Base-by-base conservation (phyloP, 1,140 invertebrate genomes). In the Brachionus sp. region DNA sequence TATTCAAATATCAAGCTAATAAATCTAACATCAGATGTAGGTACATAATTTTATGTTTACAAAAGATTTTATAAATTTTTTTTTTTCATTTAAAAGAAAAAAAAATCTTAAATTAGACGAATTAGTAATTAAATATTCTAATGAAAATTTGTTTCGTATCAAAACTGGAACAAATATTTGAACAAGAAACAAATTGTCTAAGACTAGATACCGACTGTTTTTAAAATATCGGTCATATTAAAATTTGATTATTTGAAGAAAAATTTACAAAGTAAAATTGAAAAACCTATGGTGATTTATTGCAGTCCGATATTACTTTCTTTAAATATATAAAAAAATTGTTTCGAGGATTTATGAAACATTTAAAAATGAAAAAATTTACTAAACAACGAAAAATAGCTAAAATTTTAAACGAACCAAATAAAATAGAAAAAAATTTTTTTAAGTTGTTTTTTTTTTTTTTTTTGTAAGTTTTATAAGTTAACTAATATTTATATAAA, bases 401-500 rank as follows among this genome's bases (percentile, higher is more conserved):
- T 23, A 33, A 70, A 35, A 70, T 39, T 39, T 16, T 39, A 29
- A 66, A 37, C 64, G 64, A 70, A 37, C 16, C 37, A 39, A 19
- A 37, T 42, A 70, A 70, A 37, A 44, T 0, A 23, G 39, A 39
- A 16, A 70, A 39, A 37, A 70, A 37, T 42, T 2, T 44, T 70
- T 70, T 37, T 39, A 64, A 12, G 16, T 39, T 19, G n/a, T 39
- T 70, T 70, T 70, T 64, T 19, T 64, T 64, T 16, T 64, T 64
- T 64, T 29, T 70, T 66, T 33, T 33, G 66, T 70, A 70, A 70
- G 29, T 70, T 70, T 70, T 70, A 70, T 70, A 70, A 70, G 66
- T 70, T 70, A 70, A 70, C 66, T 39, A 70, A 70, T 70, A 70
- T 70, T 70, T 70, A 70, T 70, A 70, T 70, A 70, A 70, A 70